Percentiles rank a stretch among this genome's conserved stretches.
phyloP scores from a whole-genome alignment of 2,113 vertebrate species.

The Mobula hypostoma region DNA sequence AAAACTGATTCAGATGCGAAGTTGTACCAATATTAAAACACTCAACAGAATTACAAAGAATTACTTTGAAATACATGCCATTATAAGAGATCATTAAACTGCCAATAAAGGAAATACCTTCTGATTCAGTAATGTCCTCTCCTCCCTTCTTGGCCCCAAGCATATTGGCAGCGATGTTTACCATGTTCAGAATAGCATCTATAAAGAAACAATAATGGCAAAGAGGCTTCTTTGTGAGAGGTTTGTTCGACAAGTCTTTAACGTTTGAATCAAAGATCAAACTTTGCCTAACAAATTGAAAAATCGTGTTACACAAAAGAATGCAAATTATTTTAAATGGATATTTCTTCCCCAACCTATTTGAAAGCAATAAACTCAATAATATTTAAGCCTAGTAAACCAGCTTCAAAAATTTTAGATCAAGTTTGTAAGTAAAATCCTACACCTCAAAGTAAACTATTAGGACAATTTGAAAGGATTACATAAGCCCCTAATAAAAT shows the following conservation, averaged over 20 bases:
- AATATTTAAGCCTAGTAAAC: neutral
- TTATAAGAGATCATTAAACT: neutral
- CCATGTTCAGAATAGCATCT: conserved; percentile 97
- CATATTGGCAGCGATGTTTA: conserved; percentile 97
- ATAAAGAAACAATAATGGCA: conserved; percentile 45
- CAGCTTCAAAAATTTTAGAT: neutral
- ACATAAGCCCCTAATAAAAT: too few relatives aligned
- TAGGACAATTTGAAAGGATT: too few relatives aligned
- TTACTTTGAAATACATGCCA: neutral
- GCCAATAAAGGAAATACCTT: conserved; percentile 60
- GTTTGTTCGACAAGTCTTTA: neutral
- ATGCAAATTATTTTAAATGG: neutral
- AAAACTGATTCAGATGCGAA: neutral
- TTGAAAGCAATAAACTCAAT: neutral
- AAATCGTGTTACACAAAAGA: neutral
- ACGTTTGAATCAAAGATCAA: neutral
- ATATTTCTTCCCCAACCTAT: neutral
- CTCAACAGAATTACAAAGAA: neutral
- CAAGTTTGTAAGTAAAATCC: neutral
- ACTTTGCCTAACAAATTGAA: neutral
- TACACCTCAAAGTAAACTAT: too few relatives aligned
- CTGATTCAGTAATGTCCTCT: conserved; percentile 59
- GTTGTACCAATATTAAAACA: neutral
- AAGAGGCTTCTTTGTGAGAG: neutral
- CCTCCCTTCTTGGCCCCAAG: conserved; percentile 77